phyloP scores from a whole-genome alignment of 2,888 invertebrate species.

The Xestia c-nigrum region DNA sequence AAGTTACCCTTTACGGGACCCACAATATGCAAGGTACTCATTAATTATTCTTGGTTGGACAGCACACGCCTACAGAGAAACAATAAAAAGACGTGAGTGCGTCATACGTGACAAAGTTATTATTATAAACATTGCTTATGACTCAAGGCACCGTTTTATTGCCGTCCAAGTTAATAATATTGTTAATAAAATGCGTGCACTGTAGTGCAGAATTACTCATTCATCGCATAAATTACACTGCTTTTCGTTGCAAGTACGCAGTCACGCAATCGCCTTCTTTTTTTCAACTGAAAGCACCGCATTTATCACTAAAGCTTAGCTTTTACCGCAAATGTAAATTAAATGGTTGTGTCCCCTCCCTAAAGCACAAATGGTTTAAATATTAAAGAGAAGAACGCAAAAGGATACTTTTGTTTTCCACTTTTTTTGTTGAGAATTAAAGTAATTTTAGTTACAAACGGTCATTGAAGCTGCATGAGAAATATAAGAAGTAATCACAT shows the following conservation, averaged over 20 bases:
- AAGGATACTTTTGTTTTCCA: constrained; percentile 49
- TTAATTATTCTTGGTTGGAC: constrained; percentile 5
- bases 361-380: constrained; percentile 62
- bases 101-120: constrained; percentile 35
- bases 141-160: constrained; percentile 23
- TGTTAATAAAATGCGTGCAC: constrained; percentile 29
- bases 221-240: constrained; percentile 23
- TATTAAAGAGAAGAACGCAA: constrained; percentile 59
- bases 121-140: constrained; percentile 33
- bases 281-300: constrained; percentile 45
- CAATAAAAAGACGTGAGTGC: constrained; percentile 14
- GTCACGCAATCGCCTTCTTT: constrained; percentile 30
- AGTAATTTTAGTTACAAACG: constrained; percentile 7
- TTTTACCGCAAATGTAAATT: constrained; percentile 71
- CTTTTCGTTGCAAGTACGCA: constrained; percentile 17
- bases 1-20: not conserved
- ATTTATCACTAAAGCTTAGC: constrained; percentile 64
- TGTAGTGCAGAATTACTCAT: constrained; percentile 25
- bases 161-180: not conserved
- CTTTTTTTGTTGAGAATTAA: constrained; percentile 36
- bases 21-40: not conserved
- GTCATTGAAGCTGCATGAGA: constrained; percentile 16
- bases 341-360: constrained; percentile 64
- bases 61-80: constrained; percentile 1
- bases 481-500: constrained; percentile 23